Evolutionary conservation across 2,797 vertebrate genomes (phyloP).

Genomic region (Cossypha niveicapilla): DNA sequence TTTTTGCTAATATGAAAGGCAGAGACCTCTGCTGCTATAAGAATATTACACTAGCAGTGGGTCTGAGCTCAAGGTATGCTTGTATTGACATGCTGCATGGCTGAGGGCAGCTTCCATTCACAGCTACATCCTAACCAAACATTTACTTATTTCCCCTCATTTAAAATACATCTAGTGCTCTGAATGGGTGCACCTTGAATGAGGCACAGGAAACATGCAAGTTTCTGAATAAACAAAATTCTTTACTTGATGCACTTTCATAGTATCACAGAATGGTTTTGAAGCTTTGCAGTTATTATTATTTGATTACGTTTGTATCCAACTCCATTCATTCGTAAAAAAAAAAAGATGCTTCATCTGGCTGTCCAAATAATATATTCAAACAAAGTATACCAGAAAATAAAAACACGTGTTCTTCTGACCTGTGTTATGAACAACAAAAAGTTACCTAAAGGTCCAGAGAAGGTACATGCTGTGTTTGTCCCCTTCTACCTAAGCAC

Average conservation of each 20-base stretch:
- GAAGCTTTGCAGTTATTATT: background rate
- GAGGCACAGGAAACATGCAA: background rate
- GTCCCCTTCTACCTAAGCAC: background rate
- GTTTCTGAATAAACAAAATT: background rate
- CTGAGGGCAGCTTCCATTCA: background rate
- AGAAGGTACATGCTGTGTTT: background rate
- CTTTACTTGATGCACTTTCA: background rate
- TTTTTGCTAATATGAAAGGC: background rate
- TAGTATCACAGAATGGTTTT: background rate
- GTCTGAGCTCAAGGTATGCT: background rate
- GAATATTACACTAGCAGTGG: background rate
- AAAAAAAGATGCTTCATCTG: background rate
- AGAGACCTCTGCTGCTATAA: background rate
- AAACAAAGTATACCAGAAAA: background rate
- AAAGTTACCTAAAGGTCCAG: background rate
- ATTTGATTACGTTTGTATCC: background rate
- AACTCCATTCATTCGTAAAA: background rate
- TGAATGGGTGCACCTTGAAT: background rate
- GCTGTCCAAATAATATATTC: background rate
- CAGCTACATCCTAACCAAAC: background rate
- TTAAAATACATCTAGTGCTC: background rate
- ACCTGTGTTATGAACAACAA: background rate
- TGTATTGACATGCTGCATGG: rapidly evolving
- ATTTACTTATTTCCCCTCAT: background rate
- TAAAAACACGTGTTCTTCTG: background rate